Evolutionary conservation across 2,888 invertebrate species (phyloP), one percentile per base, ranked within the genome.

Genomic region (Tachystola acroxantha): DNA sequence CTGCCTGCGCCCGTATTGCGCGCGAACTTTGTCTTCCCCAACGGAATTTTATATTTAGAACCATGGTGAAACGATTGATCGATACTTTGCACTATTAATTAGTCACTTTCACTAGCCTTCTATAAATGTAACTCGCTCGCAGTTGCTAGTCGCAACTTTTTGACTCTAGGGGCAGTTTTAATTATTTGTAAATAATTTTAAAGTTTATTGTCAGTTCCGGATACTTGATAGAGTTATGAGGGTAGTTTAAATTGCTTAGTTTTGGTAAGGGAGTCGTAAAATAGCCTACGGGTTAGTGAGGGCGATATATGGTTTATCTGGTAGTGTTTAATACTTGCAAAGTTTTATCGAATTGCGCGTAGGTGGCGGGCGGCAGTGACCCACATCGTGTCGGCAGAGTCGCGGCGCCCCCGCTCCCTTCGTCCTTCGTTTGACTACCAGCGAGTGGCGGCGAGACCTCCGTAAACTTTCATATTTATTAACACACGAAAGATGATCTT

Each of bases 41-140:
- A 76, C 76, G 73, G 75, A 78, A 84, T 84, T 86, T 86, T 85
- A 86, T 85, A 85, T 85, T 86, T 84, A 85, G 85, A 82, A 76
- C 74, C 82, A 81, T 80, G 81, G 79, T 80, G 77, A 80, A 84
- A 78, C 79, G 74, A 84, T 80, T 85, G 79, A 85, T 85, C 85
- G 74, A 84, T 85, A 82, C 77, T 82, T 81, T 80, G 78, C 84
- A 82, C 81, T 80, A 79, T 75, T 76, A 77, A 80, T 82, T 82
- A 79, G 64, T 61, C 64, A 82, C 80, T 78, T 78, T 79, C 78
- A 65, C 74, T 65, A 48, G 42, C 53, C 36, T 36, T 34, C 32
- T 30, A 27, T 39, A 24, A 41, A 41, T 40, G 42, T n/a, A 2
- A 22, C 4, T 24, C n/a, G n/a, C n/a, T n/a, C n/a, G n/a, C n/a